Evolutionary conservation across 2,888 invertebrate species (phyloP), one percentile per base, ranked within the genome.

Genomic region (Hedychridium roseum): DNA sequence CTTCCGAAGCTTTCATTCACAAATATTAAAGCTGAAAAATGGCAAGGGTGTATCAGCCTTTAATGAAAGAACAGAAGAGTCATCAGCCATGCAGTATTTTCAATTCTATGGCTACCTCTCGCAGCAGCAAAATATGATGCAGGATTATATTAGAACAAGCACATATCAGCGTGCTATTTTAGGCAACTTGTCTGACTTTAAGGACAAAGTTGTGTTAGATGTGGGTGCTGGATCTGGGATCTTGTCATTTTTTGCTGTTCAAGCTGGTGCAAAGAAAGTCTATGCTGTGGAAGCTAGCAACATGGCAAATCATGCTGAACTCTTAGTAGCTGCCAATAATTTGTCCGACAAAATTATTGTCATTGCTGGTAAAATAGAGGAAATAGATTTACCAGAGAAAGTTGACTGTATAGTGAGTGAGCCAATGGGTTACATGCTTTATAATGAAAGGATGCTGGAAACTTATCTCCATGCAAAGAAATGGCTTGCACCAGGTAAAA

Each of bases 341-440:
- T 84, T 97, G 40, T 86, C 88, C 52, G 92, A 92, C 70, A 89
- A 90, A 71, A 93, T 99, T 55, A 84, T 89, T 55, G 97, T 99
- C 2, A 89, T 99, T 66, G 91, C 97, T 6, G 98, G 97, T 1
- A 99, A 99, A 84, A 95, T 99, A 54, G 99, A 99, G 80, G 99
- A 99, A 82, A 93, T 99, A 32, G 92, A 92, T 64, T 82, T 99
- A 55, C 96, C 97, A 1, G 97, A 98, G 79, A 86, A 85, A 70
- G 97, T 99, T 14, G 98, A 99, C 81, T 89, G 97, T 31, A 97
- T 99, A 67, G 94, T 99, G 64, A 97, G 97, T 1, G 99, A 99
- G 81, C 98, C 98, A 0, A 99, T 99, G 98, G 98, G 98, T n/a
- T 99, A 99, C 79, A 98, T 99, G 98, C 82, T 99, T 45, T 97